Base-by-base conservation (phyloP, 1,140 invertebrate species). In the Pseudobourletiella spinata region DNA sequence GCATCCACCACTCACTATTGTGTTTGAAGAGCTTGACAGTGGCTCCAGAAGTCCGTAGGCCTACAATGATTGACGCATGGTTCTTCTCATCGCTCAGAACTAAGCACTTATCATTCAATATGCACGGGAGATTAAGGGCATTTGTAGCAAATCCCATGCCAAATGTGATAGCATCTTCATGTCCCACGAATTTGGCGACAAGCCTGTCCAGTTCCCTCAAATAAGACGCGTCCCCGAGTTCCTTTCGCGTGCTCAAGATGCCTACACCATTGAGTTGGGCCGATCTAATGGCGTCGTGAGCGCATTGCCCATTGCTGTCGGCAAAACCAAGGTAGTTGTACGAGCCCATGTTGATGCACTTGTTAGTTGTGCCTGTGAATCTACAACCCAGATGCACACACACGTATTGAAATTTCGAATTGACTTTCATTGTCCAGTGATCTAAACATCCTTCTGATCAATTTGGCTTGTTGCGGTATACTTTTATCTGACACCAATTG, bases 61-160 rank as follows among this genome's bases (percentile, higher is more conserved):
- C 96, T 29, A 98, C 80, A 73, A 98, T 95, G 4, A 98, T 79
- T 3, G 93, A 97, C 1, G 94, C 92, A 75, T 99, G 95, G 78
- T 97, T 97, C 71, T 92, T 88, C 74, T 94, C 91, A 78, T 98
- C 96, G 75, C 91, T 95, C 3, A 98, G 74, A 57, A 96, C 91
- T 20, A 98, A 78, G 73, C 88, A 87, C 35, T 88, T 88, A 66
- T 88, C 83, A 11, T 81, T 82, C 16, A 96, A 75, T 1, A 99
- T 75, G 15, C 85, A 84, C 0, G 95, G 92, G 65, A 98, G 79
- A 73, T 94, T 96, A 60, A 98, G 81, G 0, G 92, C 83, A 78
- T 99, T 99, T 1, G 95, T 98, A 18, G 92, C 95, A 77, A 97
- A 99, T 2, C 96, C 96, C 96, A 99, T 99, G 35, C 91, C 92